These are phyloP conservation scores for Lottia scabra DNA, from an alignment of 2,888 invertebrate genomes.

Conservation along the genomic window DNA sequence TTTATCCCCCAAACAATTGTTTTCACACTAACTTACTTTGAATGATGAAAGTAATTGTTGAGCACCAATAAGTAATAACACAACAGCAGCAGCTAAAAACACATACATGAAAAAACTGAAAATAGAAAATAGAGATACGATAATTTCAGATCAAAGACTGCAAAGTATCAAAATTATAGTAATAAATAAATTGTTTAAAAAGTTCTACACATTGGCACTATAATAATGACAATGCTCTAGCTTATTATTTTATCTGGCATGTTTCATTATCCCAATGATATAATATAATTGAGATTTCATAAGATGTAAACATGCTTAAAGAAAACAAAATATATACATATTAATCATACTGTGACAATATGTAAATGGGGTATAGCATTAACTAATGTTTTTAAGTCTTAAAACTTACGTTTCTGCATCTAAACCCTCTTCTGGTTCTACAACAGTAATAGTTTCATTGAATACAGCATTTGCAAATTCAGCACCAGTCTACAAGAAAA, in stretches of 20 bases:
- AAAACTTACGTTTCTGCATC: slow-evolving; percentile 87
- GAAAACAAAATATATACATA: too few species aligned
- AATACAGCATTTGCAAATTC: slow-evolving; percentile 89
- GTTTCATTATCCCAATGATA: not conserved
- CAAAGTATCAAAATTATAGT: not conserved
- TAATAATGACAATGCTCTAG: slow-evolving; percentile 19
- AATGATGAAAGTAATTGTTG: slow-evolving; percentile 86
- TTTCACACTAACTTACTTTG: slow-evolving; percentile 76
- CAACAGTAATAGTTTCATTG: slow-evolving; percentile 96
- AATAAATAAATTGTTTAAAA: not conserved
- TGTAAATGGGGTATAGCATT: too few species aligned
- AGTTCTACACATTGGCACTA: slow-evolving; percentile 22
- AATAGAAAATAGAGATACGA: slow-evolving; percentile 16
- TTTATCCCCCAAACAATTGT: too few species aligned
- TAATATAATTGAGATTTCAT: not conserved
- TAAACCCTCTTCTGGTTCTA: slow-evolving; percentile 95
- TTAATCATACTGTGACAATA: too few species aligned
- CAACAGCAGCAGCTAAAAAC: slow-evolving; percentile 89
- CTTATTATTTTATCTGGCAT: slow-evolving; percentile 14
- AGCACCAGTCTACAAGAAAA: slow-evolving; percentile 74
- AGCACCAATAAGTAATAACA: slow-evolving; percentile 86
- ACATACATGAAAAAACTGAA: slow-evolving; percentile 91
- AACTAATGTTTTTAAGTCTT: too few species aligned
- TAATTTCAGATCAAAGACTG: not conserved
- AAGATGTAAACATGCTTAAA: not conserved